Evolutionary conservation across 2,888 invertebrate species (phyloP), one percentile per base, ranked within the genome.

Genomic region (Eudemis profundana): DNA sequence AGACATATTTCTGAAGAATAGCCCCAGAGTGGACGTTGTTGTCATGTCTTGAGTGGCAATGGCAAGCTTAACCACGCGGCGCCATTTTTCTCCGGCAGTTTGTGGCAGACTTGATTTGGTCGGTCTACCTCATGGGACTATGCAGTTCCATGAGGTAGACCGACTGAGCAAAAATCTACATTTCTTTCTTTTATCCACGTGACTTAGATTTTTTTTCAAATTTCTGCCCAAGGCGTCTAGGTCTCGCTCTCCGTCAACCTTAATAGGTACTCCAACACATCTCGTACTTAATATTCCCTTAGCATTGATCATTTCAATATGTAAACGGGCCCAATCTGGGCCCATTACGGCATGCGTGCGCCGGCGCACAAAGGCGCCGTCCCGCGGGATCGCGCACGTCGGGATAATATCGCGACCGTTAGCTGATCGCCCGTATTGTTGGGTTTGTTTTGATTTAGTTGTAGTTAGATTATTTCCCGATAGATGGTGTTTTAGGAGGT

Each of bases 291-390:
- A 29, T 44, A 56, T 56, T 56, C 56, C 44, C n/a, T 23, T 17
- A n/a, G 46, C 29, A 44, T 44, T 19, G 27, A 33, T n/a, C 14
- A 53, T 44, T 46, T 47, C 17, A 42, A 62, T 62, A 53, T 42
- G 44, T 42, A 42, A 19, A 19, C 27, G 19, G 23, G 17, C 51
- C 29, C 61, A 61, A 68, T 70, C 53, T 44, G 61, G 61, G 68
- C 69, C 81, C 76, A 85, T 86, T 84, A 84, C 79, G 66, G 42
- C 38, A 87, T 89, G 87, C 86, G 84, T 72, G 72, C 54, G 54
- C 54, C 17, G n/a, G 23, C 61, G 54, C 64, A 83, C 89, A 90
- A 89, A 89, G 86, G 75, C 77, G 77, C 85, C 84, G 38, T 21
- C 27, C 40, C 44, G 21, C 36, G 19, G 46, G 61, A 51, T 53